phyloP scores from a whole-genome alignment of 2,888 invertebrate species.

The Amorpha juglandis region DNA sequence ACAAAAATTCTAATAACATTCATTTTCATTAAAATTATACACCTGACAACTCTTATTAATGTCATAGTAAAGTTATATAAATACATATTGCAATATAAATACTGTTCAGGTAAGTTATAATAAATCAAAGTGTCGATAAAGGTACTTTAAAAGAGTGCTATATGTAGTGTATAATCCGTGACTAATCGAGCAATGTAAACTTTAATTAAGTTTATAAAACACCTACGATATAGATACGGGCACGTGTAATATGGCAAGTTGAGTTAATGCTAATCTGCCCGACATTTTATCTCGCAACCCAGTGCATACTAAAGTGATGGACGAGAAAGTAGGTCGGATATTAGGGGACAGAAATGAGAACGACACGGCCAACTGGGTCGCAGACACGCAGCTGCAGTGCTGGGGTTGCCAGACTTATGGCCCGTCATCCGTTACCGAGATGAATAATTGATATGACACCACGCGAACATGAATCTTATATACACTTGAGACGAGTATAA shows the following conservation, averaged over 20 bases:
- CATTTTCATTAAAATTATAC: neutral
- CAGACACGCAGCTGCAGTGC: constrained; percentile 47
- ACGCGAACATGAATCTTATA: constrained; percentile 14
- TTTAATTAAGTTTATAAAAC: constrained; percentile 23
- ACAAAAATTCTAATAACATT: neutral
- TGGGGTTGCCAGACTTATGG: constrained; percentile 49
- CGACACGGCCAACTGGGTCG: constrained; percentile 67
- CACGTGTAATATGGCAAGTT: constrained; percentile 1
- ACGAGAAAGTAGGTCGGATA: constrained; percentile 72
- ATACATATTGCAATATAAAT: neutral
- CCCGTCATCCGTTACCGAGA: constrained; percentile 53
- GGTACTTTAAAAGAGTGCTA: neutral
- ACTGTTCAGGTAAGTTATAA: constrained; percentile 19
- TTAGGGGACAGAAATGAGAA: constrained; percentile 74
- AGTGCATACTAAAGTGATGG: constrained; percentile 55
- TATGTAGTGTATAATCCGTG: neutral
- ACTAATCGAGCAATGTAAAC: neutral
- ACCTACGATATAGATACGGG: neutral
- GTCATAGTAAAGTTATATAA: no score
- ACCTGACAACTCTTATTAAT: no score
- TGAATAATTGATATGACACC: constrained; percentile 62
- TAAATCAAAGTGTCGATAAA: constrained; percentile 21
- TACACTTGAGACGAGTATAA: constrained; percentile 6
- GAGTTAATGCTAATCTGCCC: constrained; percentile 19
- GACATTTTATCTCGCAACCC: constrained; percentile 38